Conservation (phyloP, 2,113 vertebrate genomes). For the Tringa solitaria region DNA sequence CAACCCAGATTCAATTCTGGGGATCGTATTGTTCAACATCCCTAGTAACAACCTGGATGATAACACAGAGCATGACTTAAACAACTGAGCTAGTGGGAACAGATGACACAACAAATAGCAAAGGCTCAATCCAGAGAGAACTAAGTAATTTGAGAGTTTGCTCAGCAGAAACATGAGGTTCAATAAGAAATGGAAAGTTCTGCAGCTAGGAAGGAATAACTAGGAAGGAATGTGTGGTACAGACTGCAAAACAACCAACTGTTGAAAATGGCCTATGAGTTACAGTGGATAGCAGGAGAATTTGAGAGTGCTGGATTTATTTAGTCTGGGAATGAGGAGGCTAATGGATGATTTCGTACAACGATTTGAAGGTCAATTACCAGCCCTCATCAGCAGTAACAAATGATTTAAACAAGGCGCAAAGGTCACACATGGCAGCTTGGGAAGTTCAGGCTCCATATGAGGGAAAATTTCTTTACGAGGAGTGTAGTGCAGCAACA, state of each 20-base stretch:
- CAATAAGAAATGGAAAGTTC: background rate
- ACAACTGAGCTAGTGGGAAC: background rate
- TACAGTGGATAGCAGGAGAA: background rate
- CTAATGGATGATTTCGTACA: background rate
- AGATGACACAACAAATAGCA: background rate
- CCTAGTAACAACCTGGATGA: background rate
- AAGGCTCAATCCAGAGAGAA: background rate
- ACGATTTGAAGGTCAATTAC: background rate
- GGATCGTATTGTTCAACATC: background rate
- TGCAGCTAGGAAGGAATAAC: background rate
- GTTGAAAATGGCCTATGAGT: background rate
- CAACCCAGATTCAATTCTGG: background rate
- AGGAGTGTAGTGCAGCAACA: background rate
- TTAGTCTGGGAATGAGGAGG: background rate
- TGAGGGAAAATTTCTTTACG: background rate
- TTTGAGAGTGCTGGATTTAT: background rate
- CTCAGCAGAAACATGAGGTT: background rate
- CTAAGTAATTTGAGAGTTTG: background rate
- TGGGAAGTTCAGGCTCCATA: background rate
- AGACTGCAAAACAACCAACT: background rate
- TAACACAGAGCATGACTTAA: background rate
- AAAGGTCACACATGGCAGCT: background rate
- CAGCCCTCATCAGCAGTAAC: background rate
- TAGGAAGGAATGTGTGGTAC: background rate
- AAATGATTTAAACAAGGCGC: background rate